Evolutionary conservation across 2,888 invertebrate species (phyloP), one percentile per base, ranked within the genome.

Genomic region (Macrosiphum euphorbiae): DNA sequence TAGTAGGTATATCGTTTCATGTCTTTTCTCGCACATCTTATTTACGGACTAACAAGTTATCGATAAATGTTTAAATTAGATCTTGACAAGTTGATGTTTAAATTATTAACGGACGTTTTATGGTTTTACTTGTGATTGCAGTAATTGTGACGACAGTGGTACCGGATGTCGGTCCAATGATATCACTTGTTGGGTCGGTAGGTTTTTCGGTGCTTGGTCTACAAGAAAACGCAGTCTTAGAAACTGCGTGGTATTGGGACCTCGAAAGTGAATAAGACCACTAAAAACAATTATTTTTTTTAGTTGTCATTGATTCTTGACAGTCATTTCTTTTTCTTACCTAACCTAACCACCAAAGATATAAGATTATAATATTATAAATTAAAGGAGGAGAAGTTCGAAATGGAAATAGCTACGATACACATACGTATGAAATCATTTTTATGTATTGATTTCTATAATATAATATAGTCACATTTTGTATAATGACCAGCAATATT

Each of bases 141-240:
- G 98, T 98, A 94, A 97, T 97, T 28, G 95, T 98, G 92, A 98
- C 98, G 0, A 97, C 97, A 44, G 97, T 97, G 0, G 97, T 99
- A 20, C 98, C 98, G 1, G 97, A 98, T 95, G 96, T 99, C 94
- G 98, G 98, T 94, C 97, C 98, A 0, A 98, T 99, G 95, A 98
- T 99, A 96, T 98, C 98, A 91, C 96, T 99, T 78, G 98, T 99
- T 0, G 99, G 99, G 1, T 97, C 99, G 0, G 96, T 96, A 95
- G 97, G 97, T 95, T 97, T 97, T 95, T 97, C 96, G 84, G 97
- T 97, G 61, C 96, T 97, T 95, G 98, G 99, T 0, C 96, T 98
- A 13, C 96, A 97, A 41, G 97, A 98, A 3, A 98, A 98, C 26
- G 97, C 97, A 1, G 96, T 97, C 41, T 96, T 98, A 1, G 98